Percentiles rank a stretch among this genome's conserved stretches.
Conservation (phyloP, 2,888 invertebrate genomes). For the Podotricha telesiphe region DNA sequence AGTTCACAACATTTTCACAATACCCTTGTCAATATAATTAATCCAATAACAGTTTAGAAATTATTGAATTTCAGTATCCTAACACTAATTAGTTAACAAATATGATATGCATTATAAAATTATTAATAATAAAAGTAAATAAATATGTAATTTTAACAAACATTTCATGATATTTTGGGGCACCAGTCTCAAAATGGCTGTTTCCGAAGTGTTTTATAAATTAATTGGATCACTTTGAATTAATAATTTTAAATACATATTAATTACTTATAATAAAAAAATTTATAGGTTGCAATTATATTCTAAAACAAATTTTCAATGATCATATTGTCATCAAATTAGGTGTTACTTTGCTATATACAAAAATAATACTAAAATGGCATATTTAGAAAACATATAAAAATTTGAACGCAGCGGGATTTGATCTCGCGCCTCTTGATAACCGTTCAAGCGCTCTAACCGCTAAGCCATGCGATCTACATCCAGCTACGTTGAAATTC, state of each 20-base stretch:
- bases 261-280: background rate
- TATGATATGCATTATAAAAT: conserved; percentile 11
- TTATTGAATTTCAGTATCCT: background rate
- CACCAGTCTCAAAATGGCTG: conserved; percentile 6
- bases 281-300: conserved; percentile 4
- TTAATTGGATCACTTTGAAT: background rate
- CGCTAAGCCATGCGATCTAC: no score
- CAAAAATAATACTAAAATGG: background rate
- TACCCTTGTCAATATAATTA: background rate
- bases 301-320: conserved; percentile 3
- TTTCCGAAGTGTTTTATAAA: background rate
- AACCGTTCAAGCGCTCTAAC: no score
- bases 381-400: no score
- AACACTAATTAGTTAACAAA: background rate
- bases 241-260: conserved; percentile 19
- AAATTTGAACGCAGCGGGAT: no score
- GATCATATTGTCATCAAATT: conserved; percentile 9
- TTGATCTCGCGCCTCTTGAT: no score
- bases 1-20: background rate
- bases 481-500: no score
- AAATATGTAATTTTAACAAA: background rate
- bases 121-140: conserved; percentile 1
- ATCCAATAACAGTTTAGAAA: background rate
- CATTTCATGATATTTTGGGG: conserved; percentile 11
- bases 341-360: background rate